These are phyloP conservation scores for Montipora sp. DNA, from an alignment of 64 coral and sea anemone species.

Conservation along the genomic window DNA sequence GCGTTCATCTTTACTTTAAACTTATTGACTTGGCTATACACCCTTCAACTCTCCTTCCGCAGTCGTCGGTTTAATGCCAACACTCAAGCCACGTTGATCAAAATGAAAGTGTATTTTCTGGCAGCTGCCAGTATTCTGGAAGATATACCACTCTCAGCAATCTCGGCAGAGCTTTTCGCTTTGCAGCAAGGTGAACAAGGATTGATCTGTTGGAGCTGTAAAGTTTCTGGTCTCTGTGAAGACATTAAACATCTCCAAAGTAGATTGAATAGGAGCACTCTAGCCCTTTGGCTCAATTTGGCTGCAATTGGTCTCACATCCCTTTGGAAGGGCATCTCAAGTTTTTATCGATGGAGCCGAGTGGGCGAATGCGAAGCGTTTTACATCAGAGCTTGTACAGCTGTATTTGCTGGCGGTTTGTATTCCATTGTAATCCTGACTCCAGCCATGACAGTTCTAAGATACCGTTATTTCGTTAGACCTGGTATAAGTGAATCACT, in stretches of 20 bases:
- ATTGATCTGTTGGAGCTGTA: slow-evolving; percentile 82
- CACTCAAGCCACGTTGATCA: slow-evolving; percentile 61
- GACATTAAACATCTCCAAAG: slow-evolving; percentile 55
- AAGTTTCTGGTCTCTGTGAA: slow-evolving; percentile 61
- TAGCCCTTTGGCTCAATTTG: slow-evolving; percentile 74
- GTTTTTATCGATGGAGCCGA: slow-evolving; percentile 90
- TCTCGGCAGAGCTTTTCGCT: slow-evolving; percentile 82
- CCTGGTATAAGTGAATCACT: slow-evolving; percentile 52
- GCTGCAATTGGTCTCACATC: slow-evolving; percentile 81
- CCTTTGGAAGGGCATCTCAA: slow-evolving; percentile 93
- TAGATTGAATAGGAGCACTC: slow-evolving; percentile 50
- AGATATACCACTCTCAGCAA: slow-evolving; percentile 84
- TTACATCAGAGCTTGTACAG: slow-evolving; percentile 80
- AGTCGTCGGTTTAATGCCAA: slow-evolving; percentile 69
- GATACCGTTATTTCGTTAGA: slow-evolving; percentile 71
- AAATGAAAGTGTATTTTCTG: slow-evolving; percentile 80
- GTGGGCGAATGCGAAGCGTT: slow-evolving; percentile 79
- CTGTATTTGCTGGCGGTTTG: slow-evolving; percentile 73
- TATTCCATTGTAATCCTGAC: slow-evolving; percentile 77
- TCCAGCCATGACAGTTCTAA: slow-evolving; percentile 85
- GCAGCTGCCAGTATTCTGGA: slow-evolving; percentile 77
- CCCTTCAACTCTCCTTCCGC: slow-evolving; percentile 58
- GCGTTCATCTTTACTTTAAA: slow-evolving; percentile 67
- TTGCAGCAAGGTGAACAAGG: slow-evolving; percentile 75
- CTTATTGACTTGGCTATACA: slow-evolving; percentile 79